Percentiles rank a stretch among this genome's conserved stretches.
These are phyloP conservation scores for Ganaspis brasiliensis DNA, from an alignment of 2,888 invertebrate genomes.

Conservation along the genomic window DNA sequence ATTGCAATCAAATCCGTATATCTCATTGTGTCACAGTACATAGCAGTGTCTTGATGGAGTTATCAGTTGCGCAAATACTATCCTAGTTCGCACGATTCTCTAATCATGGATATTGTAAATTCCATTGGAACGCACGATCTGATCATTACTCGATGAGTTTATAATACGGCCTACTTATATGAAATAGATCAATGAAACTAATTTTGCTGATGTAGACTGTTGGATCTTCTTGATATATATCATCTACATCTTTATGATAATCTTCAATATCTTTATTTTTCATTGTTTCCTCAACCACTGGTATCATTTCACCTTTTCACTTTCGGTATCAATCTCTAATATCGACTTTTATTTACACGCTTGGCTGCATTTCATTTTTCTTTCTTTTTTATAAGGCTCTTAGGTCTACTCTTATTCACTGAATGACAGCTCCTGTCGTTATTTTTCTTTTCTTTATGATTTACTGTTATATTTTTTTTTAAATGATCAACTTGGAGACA, in stretches of 20 bases:
- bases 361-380: neutral
- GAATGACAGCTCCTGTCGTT: neutral
- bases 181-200: too few species aligned
- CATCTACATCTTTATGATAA: too few species aligned
- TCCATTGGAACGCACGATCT: neutral
- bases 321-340: neutral
- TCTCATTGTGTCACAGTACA: slow-evolving; percentile 20
- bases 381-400: neutral
- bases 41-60: neutral
- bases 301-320: neutral
- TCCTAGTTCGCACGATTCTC: slow-evolving; percentile 20
- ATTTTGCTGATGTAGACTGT: too few species aligned
- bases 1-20: slow-evolving; percentile 29
- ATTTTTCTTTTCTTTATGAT: slow-evolving; percentile 5
- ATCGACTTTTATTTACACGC: neutral
- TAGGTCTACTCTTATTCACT: neutral
- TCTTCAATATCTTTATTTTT: too few species aligned
- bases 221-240: too few species aligned
- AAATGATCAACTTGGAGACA: slow-evolving; percentile 8
- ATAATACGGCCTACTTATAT: too few species aligned
- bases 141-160: too few species aligned
- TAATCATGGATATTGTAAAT: slow-evolving; percentile 10
- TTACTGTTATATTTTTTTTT: neutral
- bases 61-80: slow-evolving; percentile 22
- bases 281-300: too few species aligned